Evolutionary conservation across 1,140 invertebrate genomes (phyloP).

Genomic region (Belonocnema kinseyi): DNA sequence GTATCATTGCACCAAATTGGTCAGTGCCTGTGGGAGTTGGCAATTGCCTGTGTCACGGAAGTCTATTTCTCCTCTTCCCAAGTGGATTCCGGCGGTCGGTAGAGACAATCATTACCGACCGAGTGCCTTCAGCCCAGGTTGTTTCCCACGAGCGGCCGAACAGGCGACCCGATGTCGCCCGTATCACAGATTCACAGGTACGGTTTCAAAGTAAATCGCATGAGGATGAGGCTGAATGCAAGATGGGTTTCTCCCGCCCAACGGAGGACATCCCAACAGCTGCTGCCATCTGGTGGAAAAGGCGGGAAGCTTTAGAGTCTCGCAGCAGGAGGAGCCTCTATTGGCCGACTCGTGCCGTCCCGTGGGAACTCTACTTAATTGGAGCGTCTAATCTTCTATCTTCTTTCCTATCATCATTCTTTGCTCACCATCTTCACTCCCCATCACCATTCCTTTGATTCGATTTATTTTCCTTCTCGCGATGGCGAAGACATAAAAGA

Average conservation of each 20-base stretch:
- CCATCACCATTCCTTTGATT: neutral
- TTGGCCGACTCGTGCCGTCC: constrained; percentile 47
- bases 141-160: constrained; percentile 56
- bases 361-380: constrained; percentile 55
- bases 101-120: constrained; percentile 60
- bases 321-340: constrained; percentile 19
- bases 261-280: constrained; percentile 53
- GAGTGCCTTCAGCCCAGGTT: constrained; percentile 48
- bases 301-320: neutral
- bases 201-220: constrained; percentile 37
- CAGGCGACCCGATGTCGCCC: constrained; percentile 53
- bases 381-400: constrained; percentile 44
- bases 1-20: too few relatives aligned
- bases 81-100: constrained; percentile 35
- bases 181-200: constrained; percentile 60
- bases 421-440: neutral
- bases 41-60: neutral
- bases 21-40: neutral
- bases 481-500: neutral
- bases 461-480: constrained; percentile 28
- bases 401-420: constrained; percentile 37
- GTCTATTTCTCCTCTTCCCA: neutral
- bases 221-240: constrained; percentile 33
- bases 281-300: constrained; percentile 64
- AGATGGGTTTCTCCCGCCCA: constrained; percentile 10